Evolutionary conservation across 2,797 vertebrate genomes (phyloP).

Genomic region (Anabacerthia variegaticeps): DNA sequence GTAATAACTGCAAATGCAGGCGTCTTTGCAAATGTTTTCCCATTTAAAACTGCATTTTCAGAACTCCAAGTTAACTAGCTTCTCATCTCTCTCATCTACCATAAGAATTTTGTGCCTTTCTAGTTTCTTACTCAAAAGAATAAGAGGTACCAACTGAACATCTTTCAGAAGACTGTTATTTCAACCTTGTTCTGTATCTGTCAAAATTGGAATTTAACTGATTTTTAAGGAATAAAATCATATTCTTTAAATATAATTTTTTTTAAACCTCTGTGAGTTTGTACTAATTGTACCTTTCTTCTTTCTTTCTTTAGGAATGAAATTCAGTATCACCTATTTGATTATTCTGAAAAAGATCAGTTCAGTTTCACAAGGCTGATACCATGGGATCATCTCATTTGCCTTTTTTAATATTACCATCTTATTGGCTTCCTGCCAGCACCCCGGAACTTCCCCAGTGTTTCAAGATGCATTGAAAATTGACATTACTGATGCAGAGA

Average conservation of each 20-base stretch:
- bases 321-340: background rate
- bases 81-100: background rate
- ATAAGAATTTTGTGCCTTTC: background rate
- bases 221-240: background rate
- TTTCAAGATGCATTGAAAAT: slow-evolving; percentile 17
- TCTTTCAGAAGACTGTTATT: background rate
- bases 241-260: background rate
- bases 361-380: background rate
- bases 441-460: background rate
- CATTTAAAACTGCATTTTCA: background rate
- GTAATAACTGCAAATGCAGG: background rate
- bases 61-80: background rate
- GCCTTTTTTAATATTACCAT: background rate
- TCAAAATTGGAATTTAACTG: background rate
- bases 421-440: background rate
- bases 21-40: background rate
- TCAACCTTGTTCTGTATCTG: background rate
- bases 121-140: background rate
- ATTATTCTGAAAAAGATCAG: background rate
- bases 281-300: background rate
- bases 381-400: background rate
- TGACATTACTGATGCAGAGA: background rate
- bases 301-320: background rate
- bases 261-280: background rate
- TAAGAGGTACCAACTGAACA: background rate